Evolutionary conservation across 2,113 vertebrate species (phyloP).

Genomic region (Aptenodytes patagonicus): DNA sequence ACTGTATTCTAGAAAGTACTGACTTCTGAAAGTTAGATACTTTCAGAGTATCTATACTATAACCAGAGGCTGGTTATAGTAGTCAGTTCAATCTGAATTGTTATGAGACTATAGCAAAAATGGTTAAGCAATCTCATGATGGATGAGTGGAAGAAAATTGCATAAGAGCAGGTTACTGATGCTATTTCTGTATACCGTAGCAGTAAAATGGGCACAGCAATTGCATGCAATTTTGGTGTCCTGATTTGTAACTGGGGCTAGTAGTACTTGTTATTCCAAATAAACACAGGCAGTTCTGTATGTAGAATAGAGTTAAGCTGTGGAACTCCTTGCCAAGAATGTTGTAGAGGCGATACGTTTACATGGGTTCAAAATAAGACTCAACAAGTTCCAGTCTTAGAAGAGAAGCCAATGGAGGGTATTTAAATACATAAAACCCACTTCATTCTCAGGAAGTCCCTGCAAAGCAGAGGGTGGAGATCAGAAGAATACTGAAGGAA

Average conservation of each 20-base stretch:
- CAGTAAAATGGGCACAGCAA: not conserved
- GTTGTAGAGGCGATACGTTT: not conserved
- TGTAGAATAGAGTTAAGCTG: not conserved
- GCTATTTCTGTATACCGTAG: rapidly evolving
- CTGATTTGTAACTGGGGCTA: not conserved
- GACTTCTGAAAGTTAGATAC: not conserved
- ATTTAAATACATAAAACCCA: not conserved
- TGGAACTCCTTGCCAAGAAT: not conserved
- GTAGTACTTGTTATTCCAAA: not conserved
- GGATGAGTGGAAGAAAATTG: not conserved
- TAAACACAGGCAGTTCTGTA: not conserved
- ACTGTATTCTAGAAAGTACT: not conserved
- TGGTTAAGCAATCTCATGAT: not conserved
- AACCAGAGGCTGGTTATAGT: not conserved
- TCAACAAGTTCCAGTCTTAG: not conserved
- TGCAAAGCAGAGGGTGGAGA: not conserved
- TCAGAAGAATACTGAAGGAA: not conserved
- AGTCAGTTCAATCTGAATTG: not conserved
- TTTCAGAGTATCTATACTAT: too few relatives aligned
- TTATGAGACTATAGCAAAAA: not conserved
- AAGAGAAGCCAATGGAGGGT: not conserved
- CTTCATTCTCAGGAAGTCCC: not conserved
- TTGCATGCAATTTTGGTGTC: not conserved
- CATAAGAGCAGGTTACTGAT: not conserved
- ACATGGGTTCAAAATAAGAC: not conserved